Conservation (phyloP, 2,888 invertebrate species). For the Diogma glabrata region DNA sequence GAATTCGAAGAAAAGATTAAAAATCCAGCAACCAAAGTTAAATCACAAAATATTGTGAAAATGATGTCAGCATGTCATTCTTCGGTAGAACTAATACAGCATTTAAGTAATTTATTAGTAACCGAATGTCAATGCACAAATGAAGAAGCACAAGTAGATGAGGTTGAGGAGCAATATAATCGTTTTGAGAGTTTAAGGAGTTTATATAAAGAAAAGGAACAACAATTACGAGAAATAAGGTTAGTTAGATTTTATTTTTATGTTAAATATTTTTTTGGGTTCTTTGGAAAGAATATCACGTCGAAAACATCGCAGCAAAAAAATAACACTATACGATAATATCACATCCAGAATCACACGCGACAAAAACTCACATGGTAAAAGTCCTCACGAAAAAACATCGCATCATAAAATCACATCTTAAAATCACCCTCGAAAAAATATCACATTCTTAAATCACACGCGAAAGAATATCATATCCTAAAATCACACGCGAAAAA, state of each 20-base stretch:
- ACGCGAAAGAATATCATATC: too few relatives aligned
- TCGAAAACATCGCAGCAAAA: too few relatives aligned
- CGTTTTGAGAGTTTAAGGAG: conserved; percentile 57
- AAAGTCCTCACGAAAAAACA: too few relatives aligned
- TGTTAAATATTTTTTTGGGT: conserved; percentile 14
- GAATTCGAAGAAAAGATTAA: conserved; percentile 50
- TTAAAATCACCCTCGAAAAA: too few relatives aligned
- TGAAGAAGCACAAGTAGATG: conserved; percentile 51
- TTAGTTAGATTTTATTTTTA: conserved; percentile 37
- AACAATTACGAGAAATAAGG: conserved; percentile 68
- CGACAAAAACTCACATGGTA: too few relatives aligned
- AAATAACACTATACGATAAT: too few relatives aligned
- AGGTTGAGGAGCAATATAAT: conserved; percentile 51
- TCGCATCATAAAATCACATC: too few relatives aligned
- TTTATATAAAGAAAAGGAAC: conserved; percentile 60
- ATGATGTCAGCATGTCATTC: conserved; percentile 68
- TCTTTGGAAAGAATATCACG: too few relatives aligned
- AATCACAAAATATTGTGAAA: conserved; percentile 62
- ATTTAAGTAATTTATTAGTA: conserved; percentile 60
- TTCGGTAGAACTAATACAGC: conserved; percentile 67
- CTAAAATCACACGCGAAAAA: too few relatives aligned
- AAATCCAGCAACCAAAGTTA: conserved; percentile 45
- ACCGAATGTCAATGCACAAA: conserved; percentile 60
- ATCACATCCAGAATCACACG: too few relatives aligned
- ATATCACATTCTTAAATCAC: too few relatives aligned